Evolutionary conservation across 2,888 invertebrate species (phyloP), one percentile per base, ranked within the genome.

Genomic region (Bombylius discolor): DNA sequence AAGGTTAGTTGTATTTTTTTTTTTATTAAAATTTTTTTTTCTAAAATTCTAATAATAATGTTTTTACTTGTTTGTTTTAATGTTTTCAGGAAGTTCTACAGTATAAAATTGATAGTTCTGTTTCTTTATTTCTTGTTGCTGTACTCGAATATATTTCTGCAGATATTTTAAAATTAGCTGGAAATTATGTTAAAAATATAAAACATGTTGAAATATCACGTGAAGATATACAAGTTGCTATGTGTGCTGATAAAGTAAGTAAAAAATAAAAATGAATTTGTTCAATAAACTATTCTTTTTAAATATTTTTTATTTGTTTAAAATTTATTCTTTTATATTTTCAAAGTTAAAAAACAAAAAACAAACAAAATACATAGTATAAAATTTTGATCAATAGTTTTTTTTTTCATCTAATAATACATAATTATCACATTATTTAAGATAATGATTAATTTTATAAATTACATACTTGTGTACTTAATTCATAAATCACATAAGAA

Each of bases 171-270:
- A 93, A 94, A 81, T 79, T 97, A 71, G 92, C 95, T 53, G 96
- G 96, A 53, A 96, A 95, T 73, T 99, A 96, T 77, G 97, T 97
- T 46, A 94, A 94, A 76, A 93, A 96, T 76, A 94, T 97, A 64
- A 87, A 91, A 55, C 93, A 93, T 76, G 82, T 83, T 47, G 89
- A 89, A 74, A 92, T 98, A 68, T 89, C 94, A 1, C 87, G 87
- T 62, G 87, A 94, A 70, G 98, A 98, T 72, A 91, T 99, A 68
- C 89, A 90, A 77, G 95, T 97, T 55, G 96, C 97, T 52, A 93
- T 98, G 89, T 93, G 91, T 72, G 97, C 96, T 55, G 98, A 98
- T 72, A 93, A 94, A 85, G 95, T 93, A 74, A 72, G 61, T 59
- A 14, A 32, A 13, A 7, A 13, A 13, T 2, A 23, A 23, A 23